Base-by-base conservation (phyloP, 1,140 invertebrate genomes). In the Doryteuthis pealeii region DNA sequence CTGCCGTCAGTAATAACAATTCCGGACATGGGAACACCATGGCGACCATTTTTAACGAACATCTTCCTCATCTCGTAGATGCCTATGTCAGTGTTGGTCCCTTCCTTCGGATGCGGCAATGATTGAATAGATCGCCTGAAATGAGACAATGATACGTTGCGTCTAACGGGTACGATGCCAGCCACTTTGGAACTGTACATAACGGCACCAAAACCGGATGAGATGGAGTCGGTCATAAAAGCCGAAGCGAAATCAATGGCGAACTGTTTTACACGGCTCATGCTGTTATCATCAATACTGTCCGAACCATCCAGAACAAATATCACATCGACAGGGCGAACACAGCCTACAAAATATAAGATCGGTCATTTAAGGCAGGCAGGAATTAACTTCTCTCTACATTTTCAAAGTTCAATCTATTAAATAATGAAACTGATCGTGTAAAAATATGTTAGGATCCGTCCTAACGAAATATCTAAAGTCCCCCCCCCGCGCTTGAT, bases 1-100 rank as follows among this genome's bases (percentile, higher is more conserved):
- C 70, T n/a, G 3, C 82, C 82, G 49, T 83, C 82, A 0, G 82
- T 83, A 26, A 83, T 76, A 6, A 83, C 66, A n/a, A 83, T 66
- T 28, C 74, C 75, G 26, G 81, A 45, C 62, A 77, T 79, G 22
- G 71, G 54, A 4, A 75, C 77, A 18, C 74, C 74, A 26, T 67
- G 35, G 3, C 81, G 62, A 54, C 73, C 77, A 14, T 40, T 28
- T 31, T 73, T 32, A 2, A 18, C 45, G 26, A 65, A 32, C 10
- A 32, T 58, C 45, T 31, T 28, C 5, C 45, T 2, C 71, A 73
- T 58, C 54, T n/a, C 15, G 22, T 62, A 12, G 14, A 73, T 22
- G n/a, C 45, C 71, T 12, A 26, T 65, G 5, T 30, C 78, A 6
- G 78, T 78, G 30, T 76, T 45, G 65, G 76, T 79, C 5, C 80